Base-by-base conservation (phyloP, 2,888 invertebrate species). In the Sturmia bella region DNA sequence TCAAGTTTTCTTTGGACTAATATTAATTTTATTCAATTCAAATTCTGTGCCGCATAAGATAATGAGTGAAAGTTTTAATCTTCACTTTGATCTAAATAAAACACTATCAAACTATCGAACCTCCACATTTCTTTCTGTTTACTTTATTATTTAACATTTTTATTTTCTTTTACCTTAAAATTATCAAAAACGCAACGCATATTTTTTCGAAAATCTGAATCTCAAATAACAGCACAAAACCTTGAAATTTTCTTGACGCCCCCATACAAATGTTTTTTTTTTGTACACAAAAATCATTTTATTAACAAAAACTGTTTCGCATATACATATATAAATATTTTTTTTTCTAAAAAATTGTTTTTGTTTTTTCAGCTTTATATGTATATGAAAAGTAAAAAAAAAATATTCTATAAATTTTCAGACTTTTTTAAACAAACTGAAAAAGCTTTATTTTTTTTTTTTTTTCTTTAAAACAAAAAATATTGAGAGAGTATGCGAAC, bases 241-340 rank as follows among this genome's bases (percentile, higher is more conserved):
- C 80, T 80, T 80, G 80, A 80, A 80, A 80, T 50, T 19, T 32
- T 27, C 19, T 37, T 41, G 39, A 75, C 70, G 59, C 80, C 63
- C 70, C 63, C 69, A 70, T 41, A 64, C 15, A 32, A n/a, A n/a
- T n/a, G n/a, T n/a, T 59, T 59, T 70, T 59, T 15, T 45, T 5
- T 32, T 32, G 7, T 4, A 21, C 17, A 54, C 27, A 15, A 24
- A 68, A 17, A 41, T 27, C 6, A 17, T 32, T 64, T 54, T 41
- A 11, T 48, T 7, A 54, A 68, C 15, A 63, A 63, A 24, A 17
- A 17, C 11, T 27, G 15, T 48, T 37, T 64, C 6, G 7, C 27
- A 27, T 17, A 45, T 45, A 45, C 27, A 27, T 17, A 45, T 45
- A 45, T 45, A 66, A 66, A 66, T 63, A 68, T 24, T 39, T 27